Conservation (phyloP, 2,113 vertebrate species). For the Megatriorchis doriae region DNA sequence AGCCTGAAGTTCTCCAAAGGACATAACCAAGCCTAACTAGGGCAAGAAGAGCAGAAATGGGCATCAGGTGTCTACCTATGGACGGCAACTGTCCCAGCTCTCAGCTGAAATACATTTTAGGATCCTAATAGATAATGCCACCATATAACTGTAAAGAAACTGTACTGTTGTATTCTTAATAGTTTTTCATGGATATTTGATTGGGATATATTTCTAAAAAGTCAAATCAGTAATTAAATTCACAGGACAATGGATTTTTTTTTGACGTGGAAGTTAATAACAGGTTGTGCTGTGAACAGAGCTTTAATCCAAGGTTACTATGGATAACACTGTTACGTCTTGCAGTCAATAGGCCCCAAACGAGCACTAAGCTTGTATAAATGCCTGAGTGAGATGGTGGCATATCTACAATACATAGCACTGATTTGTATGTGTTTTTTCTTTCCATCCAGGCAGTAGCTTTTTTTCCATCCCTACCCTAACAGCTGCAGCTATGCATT, state of each 20-base stretch:
- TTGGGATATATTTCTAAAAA: background rate
- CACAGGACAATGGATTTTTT: background rate
- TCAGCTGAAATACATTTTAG: background rate
- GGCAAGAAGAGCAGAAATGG: background rate
- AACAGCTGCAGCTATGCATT: background rate
- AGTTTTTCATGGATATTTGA: background rate
- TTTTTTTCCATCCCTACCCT: background rate
- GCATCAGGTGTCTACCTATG: background rate
- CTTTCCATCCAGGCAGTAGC: background rate
- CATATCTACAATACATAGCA: background rate
- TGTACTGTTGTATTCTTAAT: background rate
- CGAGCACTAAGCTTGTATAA: background rate
- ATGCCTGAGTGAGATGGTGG: background rate
- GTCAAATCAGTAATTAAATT: background rate
- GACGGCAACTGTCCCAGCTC: background rate
- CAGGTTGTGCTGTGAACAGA: background rate
- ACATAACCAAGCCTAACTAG: background rate
- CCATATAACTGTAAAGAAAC: background rate
- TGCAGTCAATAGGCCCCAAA: background rate
- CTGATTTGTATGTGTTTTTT: background rate
- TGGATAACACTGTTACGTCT: background rate
- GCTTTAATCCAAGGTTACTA: background rate
- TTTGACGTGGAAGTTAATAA: background rate
- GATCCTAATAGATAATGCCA: background rate
- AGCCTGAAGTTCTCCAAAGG: background rate